phyloP scores from a whole-genome alignment of 2,113 vertebrate genomes.

The Agapornis roseicollis region DNA sequence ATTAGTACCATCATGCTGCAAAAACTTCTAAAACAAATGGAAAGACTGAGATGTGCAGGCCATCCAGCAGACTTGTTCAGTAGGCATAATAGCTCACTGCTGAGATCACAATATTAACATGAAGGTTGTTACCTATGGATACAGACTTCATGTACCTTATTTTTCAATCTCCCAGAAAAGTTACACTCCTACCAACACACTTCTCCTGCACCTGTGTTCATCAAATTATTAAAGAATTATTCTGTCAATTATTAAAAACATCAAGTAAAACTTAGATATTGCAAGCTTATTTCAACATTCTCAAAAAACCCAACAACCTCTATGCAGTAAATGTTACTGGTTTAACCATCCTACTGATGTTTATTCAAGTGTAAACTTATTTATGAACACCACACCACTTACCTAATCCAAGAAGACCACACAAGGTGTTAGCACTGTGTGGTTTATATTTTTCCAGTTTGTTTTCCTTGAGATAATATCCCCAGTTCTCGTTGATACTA shows the following conservation, averaged over 20 bases:
- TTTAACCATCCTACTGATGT: neutral
- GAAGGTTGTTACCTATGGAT: neutral
- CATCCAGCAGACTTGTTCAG: neutral
- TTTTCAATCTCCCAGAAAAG: neutral
- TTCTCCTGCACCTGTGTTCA: neutral
- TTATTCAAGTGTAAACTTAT: neutral
- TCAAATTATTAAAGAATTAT: neutral
- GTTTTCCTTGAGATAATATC: conserved; percentile 70
- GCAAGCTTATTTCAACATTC: neutral
- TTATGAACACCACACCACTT: conserved; percentile 44
- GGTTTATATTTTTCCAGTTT: conserved; percentile 73
- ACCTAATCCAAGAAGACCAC: conserved; percentile 72
- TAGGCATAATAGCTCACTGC: neutral
- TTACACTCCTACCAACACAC: accelerated
- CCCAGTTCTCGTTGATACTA: conserved; percentile 62
- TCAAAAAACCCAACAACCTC: neutral
- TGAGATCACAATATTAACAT: neutral
- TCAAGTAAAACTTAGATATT: neutral
- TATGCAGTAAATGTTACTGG: neutral
- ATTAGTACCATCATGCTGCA: neutral
- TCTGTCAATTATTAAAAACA: neutral
- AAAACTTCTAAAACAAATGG: neutral
- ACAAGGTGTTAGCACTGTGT: conserved; percentile 29
- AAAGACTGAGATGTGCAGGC: neutral
- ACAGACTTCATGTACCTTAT: neutral